Evolutionary conservation across 2,888 invertebrate species (phyloP), one percentile per base, ranked within the genome.

Genomic region (Gryllus longicercus): DNA sequence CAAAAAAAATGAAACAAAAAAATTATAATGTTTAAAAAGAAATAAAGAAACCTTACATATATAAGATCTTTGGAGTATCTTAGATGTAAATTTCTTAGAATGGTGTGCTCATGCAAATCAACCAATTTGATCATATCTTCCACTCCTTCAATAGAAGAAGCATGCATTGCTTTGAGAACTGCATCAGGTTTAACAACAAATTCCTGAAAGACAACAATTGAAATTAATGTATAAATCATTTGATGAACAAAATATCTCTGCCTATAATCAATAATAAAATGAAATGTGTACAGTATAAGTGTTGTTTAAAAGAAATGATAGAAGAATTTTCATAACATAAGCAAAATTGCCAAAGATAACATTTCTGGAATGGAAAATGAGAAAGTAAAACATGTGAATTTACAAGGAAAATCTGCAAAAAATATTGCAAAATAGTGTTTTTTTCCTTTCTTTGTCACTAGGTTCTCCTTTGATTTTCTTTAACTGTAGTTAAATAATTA

Each of bases 111-210:
- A 86, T 98, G 96, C 76, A 98, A 90, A 87, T 98, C 98, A 2
- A 96, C 97, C 74, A 98, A 89, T 51, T 94, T 94, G 84, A 98
- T 98, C 97, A 98, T 97, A 86, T 98, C 98, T 85, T 97, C 97
- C 18, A 97, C 96, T 50, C 95, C 95, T 81, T 90, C 89, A 78
- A 93, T 89, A 1, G 96, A 96, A 21, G 96, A 93, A 10, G 91
- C 88, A 85, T 96, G 95, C 90, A 96, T 92, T 5, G 92, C 89
- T 85, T 93, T 93, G 80, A 92, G 85, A 51, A 94, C 90, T 85
- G 92, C 91, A n/a, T 88, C 88, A 0, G 89, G 87, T 2, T 89
- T 86, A 21, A 83, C 74, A 51, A 63, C 38, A 51, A 78, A 79
- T 25, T 84, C 82, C 51, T 84, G 81, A 83, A 84, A 79, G 51